Percentiles rank a stretch among this genome's conserved stretches.
Evolutionary conservation across 2,888 invertebrate species (phyloP).

Genomic region (Tortrix viridana): DNA sequence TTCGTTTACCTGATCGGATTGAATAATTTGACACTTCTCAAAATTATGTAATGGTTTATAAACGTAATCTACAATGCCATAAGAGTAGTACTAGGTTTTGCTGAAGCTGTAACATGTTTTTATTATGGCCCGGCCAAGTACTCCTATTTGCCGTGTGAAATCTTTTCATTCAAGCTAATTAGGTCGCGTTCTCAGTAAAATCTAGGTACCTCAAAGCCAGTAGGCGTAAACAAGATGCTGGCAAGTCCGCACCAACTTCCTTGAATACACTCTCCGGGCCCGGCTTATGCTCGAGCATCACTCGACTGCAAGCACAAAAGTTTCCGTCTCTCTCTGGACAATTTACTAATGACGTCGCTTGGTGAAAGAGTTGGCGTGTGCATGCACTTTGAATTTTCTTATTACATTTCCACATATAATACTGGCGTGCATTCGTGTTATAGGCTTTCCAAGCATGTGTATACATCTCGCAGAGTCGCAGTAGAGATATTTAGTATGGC

Average conservation of each 20-base stretch:
- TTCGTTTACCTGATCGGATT: too few species aligned
- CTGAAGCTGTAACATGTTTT: too few species aligned
- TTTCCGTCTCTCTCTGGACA: constrained; percentile 36
- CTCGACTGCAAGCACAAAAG: constrained; percentile 33
- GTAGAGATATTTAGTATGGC: background rate
- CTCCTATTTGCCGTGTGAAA: background rate
- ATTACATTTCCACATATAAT: constrained; percentile 10
- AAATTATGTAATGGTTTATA: too few species aligned
- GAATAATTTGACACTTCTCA: too few species aligned
- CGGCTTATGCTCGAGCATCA: constrained; percentile 42
- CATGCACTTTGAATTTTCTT: constrained; percentile 21
- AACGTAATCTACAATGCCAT: too few species aligned
- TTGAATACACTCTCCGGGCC: constrained; percentile 52
- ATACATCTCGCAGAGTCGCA: background rate
- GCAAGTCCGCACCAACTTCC: constrained; percentile 41
- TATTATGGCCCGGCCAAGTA: too few species aligned
- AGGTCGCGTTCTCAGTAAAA: constrained; percentile 53
- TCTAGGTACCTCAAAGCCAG: constrained; percentile 39
- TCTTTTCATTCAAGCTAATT: constrained; percentile 45
- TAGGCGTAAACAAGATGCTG: constrained; percentile 38
- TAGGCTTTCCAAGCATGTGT: background rate
- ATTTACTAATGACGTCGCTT: constrained; percentile 49
- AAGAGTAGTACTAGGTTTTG: too few species aligned
- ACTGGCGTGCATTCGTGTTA: constrained; percentile 11
- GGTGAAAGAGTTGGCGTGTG: constrained; percentile 31